phyloP scores from a whole-genome alignment of 2,888 invertebrate genomes.

The Choreutis nemorana region DNA sequence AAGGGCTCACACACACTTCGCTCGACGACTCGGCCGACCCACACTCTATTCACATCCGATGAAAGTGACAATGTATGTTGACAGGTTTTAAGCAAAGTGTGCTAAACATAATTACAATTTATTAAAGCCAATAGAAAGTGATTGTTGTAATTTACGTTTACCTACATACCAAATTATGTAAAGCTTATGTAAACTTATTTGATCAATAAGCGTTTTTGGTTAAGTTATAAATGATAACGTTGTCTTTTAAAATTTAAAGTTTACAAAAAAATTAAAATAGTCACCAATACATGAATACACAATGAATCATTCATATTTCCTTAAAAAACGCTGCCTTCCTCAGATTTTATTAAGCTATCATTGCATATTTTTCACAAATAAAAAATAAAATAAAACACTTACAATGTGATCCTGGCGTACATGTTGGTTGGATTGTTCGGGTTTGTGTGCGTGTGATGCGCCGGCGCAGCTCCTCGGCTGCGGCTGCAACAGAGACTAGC shows the following conservation, averaged over 20 bases:
- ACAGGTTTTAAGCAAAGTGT: conserved; percentile 21
- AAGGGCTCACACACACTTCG: conserved; percentile 17
- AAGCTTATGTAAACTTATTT: background rate
- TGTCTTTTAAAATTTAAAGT: background rate
- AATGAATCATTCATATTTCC: too few species aligned
- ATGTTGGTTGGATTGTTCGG: conserved; percentile 25
- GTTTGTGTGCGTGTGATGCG: conserved; percentile 17
- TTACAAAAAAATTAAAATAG: too few species aligned
- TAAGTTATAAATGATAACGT: too few species aligned
- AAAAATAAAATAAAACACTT: too few species aligned
- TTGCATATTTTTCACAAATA: too few species aligned
- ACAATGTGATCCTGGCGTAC: conserved; percentile 51
- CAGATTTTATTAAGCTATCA: too few species aligned
- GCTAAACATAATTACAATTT: conserved; percentile 28
- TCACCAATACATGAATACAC: too few species aligned
- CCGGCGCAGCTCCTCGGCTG: conserved; percentile 41
- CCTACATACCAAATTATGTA: background rate
- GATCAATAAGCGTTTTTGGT: conserved; percentile 7
- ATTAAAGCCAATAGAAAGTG: conserved; percentile 37
- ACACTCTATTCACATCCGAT: conserved; percentile 28
- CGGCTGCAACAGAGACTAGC: conserved; percentile 58
- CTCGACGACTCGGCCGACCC: too few species aligned
- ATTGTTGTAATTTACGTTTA: conserved; percentile 18
- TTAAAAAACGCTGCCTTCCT: too few species aligned
- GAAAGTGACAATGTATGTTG: conserved; percentile 32